These are phyloP conservation scores for Stenoptilia bipunctidactyla DNA, from an alignment of 2,888 invertebrate species.

Conservation along the genomic window DNA sequence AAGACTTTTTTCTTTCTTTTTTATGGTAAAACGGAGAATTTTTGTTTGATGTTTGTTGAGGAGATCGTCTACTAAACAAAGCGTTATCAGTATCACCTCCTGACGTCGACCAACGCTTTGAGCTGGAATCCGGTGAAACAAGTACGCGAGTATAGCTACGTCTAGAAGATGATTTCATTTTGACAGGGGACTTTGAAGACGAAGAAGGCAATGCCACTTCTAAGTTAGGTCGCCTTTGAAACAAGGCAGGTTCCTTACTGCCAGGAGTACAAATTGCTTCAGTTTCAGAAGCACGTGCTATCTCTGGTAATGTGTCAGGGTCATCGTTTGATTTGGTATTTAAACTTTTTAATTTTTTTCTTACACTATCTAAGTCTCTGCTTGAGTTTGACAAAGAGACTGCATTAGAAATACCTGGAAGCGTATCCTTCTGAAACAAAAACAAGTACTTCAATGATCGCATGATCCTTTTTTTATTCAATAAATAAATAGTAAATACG, in stretches of 20 bases:
- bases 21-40: slow-evolving; percentile 33
- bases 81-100: slow-evolving; percentile 23
- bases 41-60: slow-evolving; percentile 31
- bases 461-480: neutral
- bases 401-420: slow-evolving; percentile 20
- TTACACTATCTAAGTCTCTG: slow-evolving; percentile 33
- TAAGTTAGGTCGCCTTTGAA: slow-evolving; percentile 49
- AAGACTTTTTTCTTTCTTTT: slow-evolving; percentile 42
- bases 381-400: slow-evolving; percentile 18
- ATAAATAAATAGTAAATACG: slow-evolving; percentile 13
- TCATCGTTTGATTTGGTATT: slow-evolving; percentile 24
- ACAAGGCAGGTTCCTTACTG: slow-evolving; percentile 52
- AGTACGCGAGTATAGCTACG: slow-evolving; percentile 49
- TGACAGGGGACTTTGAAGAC: slow-evolving; percentile 15
- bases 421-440: slow-evolving; percentile 38
- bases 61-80: slow-evolving; percentile 40
- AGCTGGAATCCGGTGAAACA: slow-evolving; percentile 40
- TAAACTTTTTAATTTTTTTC: slow-evolving; percentile 45
- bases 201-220: slow-evolving; percentile 20
- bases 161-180: slow-evolving; percentile 19
- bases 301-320: slow-evolving; percentile 45
- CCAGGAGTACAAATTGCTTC: slow-evolving; percentile 41
- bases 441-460: slow-evolving; percentile 2
- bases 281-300: slow-evolving; percentile 39
- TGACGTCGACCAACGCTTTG: slow-evolving; percentile 23